Base-by-base conservation (phyloP, 2,113 vertebrate genomes). In the Aythya baeri region DNA sequence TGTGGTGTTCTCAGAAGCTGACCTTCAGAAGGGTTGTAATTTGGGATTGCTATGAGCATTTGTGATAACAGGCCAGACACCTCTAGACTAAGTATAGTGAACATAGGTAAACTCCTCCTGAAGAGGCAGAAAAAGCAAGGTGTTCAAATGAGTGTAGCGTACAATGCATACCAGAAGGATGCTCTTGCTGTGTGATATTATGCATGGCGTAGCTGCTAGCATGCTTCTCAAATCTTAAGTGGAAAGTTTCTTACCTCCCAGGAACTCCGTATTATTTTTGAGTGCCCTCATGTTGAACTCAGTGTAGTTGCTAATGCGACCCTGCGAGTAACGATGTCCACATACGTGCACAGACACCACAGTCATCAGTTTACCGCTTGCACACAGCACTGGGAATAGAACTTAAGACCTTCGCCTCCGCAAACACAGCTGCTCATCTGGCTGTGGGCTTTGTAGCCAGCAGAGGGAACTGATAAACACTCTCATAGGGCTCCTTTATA, bases 371-470 rank as follows among this genome's bases (percentile, higher is more conserved):
- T 94, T 84, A 90, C 49, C 5, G 7, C 70, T 52, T 63, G 89
- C 88, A 89, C 75, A 44, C 75, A 95, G 68, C 80, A 29, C 73
- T 95, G 93, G 94, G 89, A 94, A 94, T 83, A 92, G 83, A 94
- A 87, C n/a, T 59, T 55, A 44, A 91, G 93, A 84, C 79, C 75
- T 91, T 96, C 81, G 88, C 88, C 91, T 96, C 88, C 57, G 74
- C 92, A 96, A 97, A 96, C 96, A 95, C 96, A 97, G 94, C 97
- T 97, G 97, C 94, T 97, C 96, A 65, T 94, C 92, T 94, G 94
- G 91, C 95, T 91, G 57, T 84, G 86, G 90, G 59, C 90, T 94
- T 84, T 97, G 89, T 94, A 97, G 94, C 81, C 93, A 95, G 94
- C 87, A 96, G 92, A 96, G 91, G 95, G 87, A 94, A 89, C 88